A percentile compares a stretch with the other conserved stretches of the same genome.
These are phyloP conservation scores for Sesamia nonagrioides DNA, from an alignment of 1,140 invertebrate genomes.

Conservation along the genomic window DNA sequence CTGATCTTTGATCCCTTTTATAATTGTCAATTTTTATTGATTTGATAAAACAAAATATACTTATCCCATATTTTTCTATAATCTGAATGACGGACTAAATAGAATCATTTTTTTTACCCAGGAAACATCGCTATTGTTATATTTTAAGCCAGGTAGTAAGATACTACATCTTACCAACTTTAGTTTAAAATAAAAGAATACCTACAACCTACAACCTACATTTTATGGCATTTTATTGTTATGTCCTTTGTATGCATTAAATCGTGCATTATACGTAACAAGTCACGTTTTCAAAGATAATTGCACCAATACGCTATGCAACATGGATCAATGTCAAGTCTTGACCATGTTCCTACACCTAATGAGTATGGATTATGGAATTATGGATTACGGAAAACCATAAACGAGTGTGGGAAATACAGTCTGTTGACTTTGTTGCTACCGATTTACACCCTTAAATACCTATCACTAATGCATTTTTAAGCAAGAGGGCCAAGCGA, in stretches of 20 bases:
- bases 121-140: too few relatives aligned
- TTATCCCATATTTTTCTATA: too few relatives aligned
- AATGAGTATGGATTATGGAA: neutral
- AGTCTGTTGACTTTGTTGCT: neutral
- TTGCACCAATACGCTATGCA: neutral
- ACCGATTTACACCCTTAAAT: neutral
- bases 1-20: too few relatives aligned
- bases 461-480: neutral
- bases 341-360: neutral
- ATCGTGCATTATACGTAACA: neutral
- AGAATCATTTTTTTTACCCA: too few relatives aligned
- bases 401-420: neutral
- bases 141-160: too few relatives aligned
- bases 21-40: too few relatives aligned
- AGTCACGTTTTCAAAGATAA: conserved; percentile 12
- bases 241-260: neutral
- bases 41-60: too few relatives aligned
- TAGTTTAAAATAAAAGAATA: neutral
- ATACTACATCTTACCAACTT: too few relatives aligned
- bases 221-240: neutral
- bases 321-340: neutral
- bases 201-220: neutral
- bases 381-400: neutral
- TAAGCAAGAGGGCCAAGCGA: too few relatives aligned
- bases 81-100: too few relatives aligned